A percentile compares a stretch with the other conserved stretches of the same genome.
These are phyloP conservation scores for Parazoanthus darwini DNA, from an alignment of 92 coral and sea anemone genomes.

Conservation along the genomic window DNA sequence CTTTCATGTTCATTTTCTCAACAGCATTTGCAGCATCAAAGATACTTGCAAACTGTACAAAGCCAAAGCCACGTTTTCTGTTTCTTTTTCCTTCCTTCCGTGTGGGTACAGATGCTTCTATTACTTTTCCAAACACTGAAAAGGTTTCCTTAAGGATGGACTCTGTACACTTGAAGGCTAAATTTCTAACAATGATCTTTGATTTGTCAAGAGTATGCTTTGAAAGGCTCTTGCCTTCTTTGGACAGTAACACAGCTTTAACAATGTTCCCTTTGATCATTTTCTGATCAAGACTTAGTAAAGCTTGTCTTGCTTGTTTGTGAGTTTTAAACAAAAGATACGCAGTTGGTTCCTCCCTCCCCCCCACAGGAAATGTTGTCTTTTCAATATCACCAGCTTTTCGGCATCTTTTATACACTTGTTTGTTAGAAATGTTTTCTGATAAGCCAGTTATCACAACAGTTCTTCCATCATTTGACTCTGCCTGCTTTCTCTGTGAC, in stretches of 20 bases:
- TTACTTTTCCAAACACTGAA: conserved; percentile 71
- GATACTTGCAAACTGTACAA: conserved; percentile 87
- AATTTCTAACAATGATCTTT: conserved; percentile 81
- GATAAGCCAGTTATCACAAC: conserved; percentile 75
- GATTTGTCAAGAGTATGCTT: conserved; percentile 72
- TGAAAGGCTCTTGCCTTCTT: conserved; percentile 63
- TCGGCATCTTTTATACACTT: conserved; percentile 76
- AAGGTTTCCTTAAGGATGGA: conserved; percentile 68
- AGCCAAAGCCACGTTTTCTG: conserved; percentile 82
- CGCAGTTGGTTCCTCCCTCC: conserved; percentile 72
- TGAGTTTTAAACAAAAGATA: conserved; percentile 65
- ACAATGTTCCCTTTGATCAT: conserved; percentile 67
- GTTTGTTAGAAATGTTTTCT: conserved; percentile 58
- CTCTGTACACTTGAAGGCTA: conserved; percentile 86
- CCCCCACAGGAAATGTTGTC: conserved; percentile 79
- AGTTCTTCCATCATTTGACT: conserved; percentile 76
- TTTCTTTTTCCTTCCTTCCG: conserved; percentile 69
- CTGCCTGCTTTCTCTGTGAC: conserved; percentile 66
- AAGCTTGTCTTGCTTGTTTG: conserved; percentile 78
- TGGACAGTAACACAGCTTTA: conserved; percentile 71
- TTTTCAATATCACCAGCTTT: conserved; percentile 72
- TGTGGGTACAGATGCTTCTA: conserved; percentile 71
- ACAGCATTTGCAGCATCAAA: conserved; percentile 94
- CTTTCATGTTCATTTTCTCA: conserved; percentile 79
- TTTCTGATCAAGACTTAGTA: conserved; percentile 63